These are phyloP conservation scores for Tyria jacobaeae DNA, from an alignment of 2,888 invertebrate species.

Conservation along the genomic window DNA sequence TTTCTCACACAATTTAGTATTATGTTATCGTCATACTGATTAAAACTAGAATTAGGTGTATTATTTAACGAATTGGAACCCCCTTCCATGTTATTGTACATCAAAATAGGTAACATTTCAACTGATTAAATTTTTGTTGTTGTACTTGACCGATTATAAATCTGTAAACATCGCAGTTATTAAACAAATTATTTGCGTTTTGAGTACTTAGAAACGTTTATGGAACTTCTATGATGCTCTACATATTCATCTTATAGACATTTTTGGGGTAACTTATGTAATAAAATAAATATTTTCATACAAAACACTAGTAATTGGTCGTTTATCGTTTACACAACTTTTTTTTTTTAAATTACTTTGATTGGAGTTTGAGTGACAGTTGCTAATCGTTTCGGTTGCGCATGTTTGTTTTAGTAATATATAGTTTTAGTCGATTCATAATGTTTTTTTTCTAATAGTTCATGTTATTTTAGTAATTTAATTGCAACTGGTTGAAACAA, in stretches of 20 bases:
- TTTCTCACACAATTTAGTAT: constrained; percentile 84
- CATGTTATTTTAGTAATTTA: no score
- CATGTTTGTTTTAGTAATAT: constrained; percentile 8
- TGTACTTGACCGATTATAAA: constrained; percentile 55
- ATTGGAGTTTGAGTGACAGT: constrained; percentile 43
- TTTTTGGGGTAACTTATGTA: constrained; percentile 50
- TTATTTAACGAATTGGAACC: constrained; percentile 68
- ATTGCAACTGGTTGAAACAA: no score
- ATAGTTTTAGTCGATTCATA: constrained; percentile 34
- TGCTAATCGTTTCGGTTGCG: constrained; percentile 32
- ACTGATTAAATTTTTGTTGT: constrained; percentile 43
- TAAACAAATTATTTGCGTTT: constrained; percentile 56
- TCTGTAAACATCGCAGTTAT: constrained; percentile 76
- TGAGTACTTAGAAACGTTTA: constrained; percentile 45
- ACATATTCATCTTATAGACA: constrained; percentile 71
- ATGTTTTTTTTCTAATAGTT: no score
- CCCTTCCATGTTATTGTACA: constrained; percentile 82
- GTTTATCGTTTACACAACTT: constrained; percentile 66
- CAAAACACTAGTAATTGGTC: constrained; percentile 66
- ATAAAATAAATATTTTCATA: constrained; percentile 52
- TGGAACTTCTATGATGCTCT: constrained; percentile 63
- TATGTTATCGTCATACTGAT: constrained; percentile 75
- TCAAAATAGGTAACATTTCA: constrained; percentile 81
- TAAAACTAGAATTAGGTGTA: constrained; percentile 61
- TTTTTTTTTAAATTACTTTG: constrained; percentile 53